A percentile compares a stretch with the other conserved stretches of the same genome.
These are phyloP conservation scores for Stichodactyla mertensii DNA, from an alignment of 64 coral and sea anemone genomes.

Conservation along the genomic window DNA sequence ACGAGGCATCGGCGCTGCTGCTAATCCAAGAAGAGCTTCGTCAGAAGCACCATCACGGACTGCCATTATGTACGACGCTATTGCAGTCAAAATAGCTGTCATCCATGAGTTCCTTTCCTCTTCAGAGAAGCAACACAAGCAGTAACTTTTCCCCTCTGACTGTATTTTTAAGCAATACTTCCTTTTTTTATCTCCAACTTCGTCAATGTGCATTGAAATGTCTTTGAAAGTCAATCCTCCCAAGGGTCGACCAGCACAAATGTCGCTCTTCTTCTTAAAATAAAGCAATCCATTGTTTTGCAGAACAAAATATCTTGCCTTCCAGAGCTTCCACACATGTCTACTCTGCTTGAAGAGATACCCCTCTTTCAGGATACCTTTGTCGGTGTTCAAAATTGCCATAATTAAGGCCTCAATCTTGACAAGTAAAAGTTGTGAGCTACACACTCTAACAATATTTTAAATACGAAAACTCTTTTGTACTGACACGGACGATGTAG, in stretches of 20 bases:
- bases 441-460: slow-evolving; percentile 1
- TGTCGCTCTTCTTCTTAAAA: slow-evolving; percentile 75
- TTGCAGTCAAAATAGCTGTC: slow-evolving; percentile 80
- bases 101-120: slow-evolving; percentile 95
- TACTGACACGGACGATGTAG: not conserved
- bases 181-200: slow-evolving; percentile 67
- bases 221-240: slow-evolving; percentile 71
- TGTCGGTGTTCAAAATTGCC: slow-evolving; percentile 52
- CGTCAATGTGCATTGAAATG: slow-evolving; percentile 89
- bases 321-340: slow-evolving; percentile 92
- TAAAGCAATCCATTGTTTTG: slow-evolving; percentile 84
- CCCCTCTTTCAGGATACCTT: slow-evolving; percentile 73
- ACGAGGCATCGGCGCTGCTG: slow-evolving; percentile 40
- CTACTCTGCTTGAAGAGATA: slow-evolving; percentile 99
- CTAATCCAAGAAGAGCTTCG: slow-evolving; percentile 15
- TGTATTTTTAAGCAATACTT: slow-evolving; percentile 87
- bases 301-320: slow-evolving; percentile 90
- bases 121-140: slow-evolving; percentile 88
- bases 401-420: slow-evolving; percentile 39
- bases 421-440: not conserved
- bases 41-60: slow-evolving; percentile 50
- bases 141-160: slow-evolving; percentile 62
- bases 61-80: slow-evolving; percentile 72
- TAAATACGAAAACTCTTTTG: not conserved
- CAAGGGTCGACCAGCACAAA: slow-evolving; percentile 42